These are phyloP conservation scores for Cervus canadensis DNA, from an alignment of 2,113 vertebrate species.

Conservation along the genomic window DNA sequence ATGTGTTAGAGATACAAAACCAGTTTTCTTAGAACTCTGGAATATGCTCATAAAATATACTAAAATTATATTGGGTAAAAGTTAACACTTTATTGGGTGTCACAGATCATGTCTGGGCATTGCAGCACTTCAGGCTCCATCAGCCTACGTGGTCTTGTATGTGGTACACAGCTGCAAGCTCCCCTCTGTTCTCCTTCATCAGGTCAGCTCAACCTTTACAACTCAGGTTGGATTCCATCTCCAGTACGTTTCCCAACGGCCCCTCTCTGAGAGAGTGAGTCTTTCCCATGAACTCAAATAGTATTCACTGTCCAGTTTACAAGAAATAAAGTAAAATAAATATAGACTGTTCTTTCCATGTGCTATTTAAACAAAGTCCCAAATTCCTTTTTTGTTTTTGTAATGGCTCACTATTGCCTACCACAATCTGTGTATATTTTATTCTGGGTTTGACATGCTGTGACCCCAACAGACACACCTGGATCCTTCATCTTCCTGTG, in stretches of 20 bases:
- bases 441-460: background rate
- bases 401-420: background rate
- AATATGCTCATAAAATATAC: background rate
- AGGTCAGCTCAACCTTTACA: background rate
- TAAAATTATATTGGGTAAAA: background rate
- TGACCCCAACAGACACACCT: background rate
- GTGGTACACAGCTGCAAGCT: background rate
- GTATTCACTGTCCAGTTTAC: background rate
- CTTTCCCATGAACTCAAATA: background rate
- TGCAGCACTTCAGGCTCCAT: background rate
- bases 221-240: background rate
- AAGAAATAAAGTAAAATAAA: background rate
- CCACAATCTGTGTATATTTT: background rate
- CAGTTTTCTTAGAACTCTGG: background rate
- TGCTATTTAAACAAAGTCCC: background rate
- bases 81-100: background rate
- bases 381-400: background rate
- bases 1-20: slow-evolving; percentile 3
- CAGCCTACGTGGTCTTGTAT: background rate
- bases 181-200: no score
- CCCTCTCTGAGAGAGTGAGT: background rate
- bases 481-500: background rate
- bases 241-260: background rate
- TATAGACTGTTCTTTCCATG: background rate
- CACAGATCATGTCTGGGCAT: background rate